Evolutionary conservation across 1,140 invertebrate species (phyloP).

Genomic region (Phenacoccus solenopsis): DNA sequence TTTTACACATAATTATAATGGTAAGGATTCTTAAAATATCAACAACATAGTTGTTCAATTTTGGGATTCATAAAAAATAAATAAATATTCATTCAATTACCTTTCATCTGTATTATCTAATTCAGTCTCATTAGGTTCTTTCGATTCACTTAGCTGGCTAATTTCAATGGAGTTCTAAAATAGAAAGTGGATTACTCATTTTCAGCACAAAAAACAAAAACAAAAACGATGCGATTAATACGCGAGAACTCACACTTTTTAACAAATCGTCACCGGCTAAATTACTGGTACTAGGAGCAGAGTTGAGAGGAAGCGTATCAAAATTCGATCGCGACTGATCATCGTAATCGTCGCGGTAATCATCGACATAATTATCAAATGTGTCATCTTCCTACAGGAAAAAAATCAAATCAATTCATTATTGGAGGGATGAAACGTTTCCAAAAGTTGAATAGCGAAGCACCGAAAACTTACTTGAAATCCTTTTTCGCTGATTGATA

Average conservation of each 20-base stretch:
- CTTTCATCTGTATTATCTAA: background rate
- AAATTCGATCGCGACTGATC: background rate
- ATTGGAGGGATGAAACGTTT: background rate
- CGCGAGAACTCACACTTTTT: background rate
- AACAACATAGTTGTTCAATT: too few relatives aligned
- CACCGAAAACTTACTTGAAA: background rate
- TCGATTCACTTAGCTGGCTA: background rate
- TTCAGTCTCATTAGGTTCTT: background rate
- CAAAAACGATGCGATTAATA: background rate
- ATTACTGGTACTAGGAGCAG: background rate
- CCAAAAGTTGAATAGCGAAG: background rate
- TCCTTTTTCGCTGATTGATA: slow-evolving; percentile 8
- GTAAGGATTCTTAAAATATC: too few relatives aligned
- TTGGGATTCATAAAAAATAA: too few relatives aligned
- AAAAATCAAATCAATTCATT: background rate
- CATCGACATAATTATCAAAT: background rate
- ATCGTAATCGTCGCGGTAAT: background rate
- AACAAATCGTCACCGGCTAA: background rate
- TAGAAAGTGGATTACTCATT: background rate
- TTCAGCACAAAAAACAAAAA: background rate
- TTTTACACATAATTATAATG: too few relatives aligned
- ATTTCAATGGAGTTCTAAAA: background rate
- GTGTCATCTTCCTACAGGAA: background rate
- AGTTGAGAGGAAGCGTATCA: too few relatives aligned
- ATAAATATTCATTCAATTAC: too few relatives aligned